phyloP scores from a whole-genome alignment of 2,113 vertebrate species.

The Rhizomys pruinosus region DNA sequence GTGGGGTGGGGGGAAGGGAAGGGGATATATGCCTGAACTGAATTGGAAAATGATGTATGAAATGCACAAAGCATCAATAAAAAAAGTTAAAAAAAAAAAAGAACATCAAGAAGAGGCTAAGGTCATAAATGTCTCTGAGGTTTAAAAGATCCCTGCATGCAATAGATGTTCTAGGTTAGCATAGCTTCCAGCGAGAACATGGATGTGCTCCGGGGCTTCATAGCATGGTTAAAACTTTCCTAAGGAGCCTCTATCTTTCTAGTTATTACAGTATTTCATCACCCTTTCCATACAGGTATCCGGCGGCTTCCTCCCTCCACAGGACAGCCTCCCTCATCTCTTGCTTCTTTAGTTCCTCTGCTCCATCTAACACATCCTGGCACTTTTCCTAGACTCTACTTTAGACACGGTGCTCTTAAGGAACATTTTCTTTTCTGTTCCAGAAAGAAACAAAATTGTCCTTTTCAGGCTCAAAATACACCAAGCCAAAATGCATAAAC shows the following conservation, averaged over 20 bases:
- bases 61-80: no score
- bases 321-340: neutral
- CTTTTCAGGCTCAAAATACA: constrained; percentile 39
- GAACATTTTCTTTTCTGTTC: constrained; percentile 43
- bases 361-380: neutral
- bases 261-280: neutral
- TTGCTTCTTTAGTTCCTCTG: neutral
- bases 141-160: neutral
- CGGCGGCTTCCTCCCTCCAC: neutral
- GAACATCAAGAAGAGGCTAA: constrained; percentile 19
- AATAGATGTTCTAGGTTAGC: neutral
- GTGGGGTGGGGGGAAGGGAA: no score
- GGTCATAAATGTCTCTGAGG: neutral
- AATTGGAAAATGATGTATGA: no score
- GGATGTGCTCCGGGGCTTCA: neutral
- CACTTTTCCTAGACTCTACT: neutral
- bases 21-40: no score
- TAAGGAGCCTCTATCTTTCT: neutral
- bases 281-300: neutral
- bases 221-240: neutral
- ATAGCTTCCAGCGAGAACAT: neutral
- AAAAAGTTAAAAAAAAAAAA: no score
- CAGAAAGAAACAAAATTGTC: constrained; percentile 4
- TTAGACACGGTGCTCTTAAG: neutral
- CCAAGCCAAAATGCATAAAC: constrained; percentile 17